Evolutionary conservation across 2,888 invertebrate species (phyloP).

Genomic region (Epiperipatus broadwayi): DNA sequence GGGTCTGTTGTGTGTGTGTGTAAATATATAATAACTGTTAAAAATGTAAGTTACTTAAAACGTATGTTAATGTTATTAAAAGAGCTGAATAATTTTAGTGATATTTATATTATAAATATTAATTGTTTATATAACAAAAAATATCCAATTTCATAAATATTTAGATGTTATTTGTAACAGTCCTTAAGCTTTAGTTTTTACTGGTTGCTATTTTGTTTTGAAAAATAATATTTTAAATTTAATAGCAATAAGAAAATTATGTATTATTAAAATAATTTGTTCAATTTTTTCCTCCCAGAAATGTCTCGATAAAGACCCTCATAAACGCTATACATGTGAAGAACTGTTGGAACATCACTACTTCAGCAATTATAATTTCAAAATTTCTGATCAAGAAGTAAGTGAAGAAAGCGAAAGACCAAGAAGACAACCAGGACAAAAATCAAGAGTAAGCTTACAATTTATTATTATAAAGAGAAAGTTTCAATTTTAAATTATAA

Average conservation of each 20-base stretch:
- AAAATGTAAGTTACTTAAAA: too few species aligned
- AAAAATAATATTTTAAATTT: constrained; percentile 15
- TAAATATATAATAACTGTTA: too few species aligned
- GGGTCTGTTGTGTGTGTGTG: too few species aligned
- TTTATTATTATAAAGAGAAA: too few species aligned
- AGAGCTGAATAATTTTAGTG: too few species aligned
- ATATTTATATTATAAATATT: too few species aligned
- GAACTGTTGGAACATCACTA: constrained; percentile 72
- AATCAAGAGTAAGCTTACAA: constrained; percentile 39
- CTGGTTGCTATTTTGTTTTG: neutral
- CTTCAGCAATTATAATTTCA: constrained; percentile 69
- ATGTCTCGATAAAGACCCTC: constrained; percentile 87
- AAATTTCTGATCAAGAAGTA: constrained; percentile 51
- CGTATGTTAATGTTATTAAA: too few species aligned
- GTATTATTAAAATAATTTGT: constrained; percentile 14
- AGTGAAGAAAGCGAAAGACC: constrained; percentile 41
- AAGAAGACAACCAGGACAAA: constrained; percentile 38
- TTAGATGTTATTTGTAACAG: too few species aligned
- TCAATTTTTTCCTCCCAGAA: constrained; percentile 39
- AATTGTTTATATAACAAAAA: too few species aligned
- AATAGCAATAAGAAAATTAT: constrained; percentile 12
- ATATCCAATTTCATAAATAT: too few species aligned
- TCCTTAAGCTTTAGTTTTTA: neutral
- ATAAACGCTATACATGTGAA: constrained; percentile 72
- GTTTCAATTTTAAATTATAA: too few species aligned